Conservation (phyloP, 2,797 vertebrate species). For the Gadopsis marmoratus region DNA sequence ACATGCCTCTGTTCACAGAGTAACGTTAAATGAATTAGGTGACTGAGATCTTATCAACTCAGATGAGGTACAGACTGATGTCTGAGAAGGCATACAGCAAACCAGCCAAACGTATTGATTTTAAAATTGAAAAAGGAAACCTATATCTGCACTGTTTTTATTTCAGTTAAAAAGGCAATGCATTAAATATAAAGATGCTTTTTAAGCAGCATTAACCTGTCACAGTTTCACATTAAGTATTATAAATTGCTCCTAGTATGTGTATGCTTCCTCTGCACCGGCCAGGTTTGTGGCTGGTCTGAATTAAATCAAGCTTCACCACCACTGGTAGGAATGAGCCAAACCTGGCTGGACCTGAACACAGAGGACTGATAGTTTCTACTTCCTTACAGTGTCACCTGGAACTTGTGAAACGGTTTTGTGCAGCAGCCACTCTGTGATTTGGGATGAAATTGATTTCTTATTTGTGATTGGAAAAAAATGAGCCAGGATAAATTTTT, state of each 20-base stretch:
- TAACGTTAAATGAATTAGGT: slow-evolving; percentile 45
- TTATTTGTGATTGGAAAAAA: slow-evolving; percentile 19
- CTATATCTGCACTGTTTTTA: not conserved
- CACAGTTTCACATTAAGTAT: slow-evolving; percentile 26
- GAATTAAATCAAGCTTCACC: slow-evolving; percentile 59
- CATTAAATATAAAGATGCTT: slow-evolving; percentile 2
- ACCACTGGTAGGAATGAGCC: slow-evolving; percentile 56
- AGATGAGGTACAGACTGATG: slow-evolving; percentile 5
- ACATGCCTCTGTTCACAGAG: slow-evolving; percentile 38
- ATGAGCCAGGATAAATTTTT: slow-evolving; percentile 10
- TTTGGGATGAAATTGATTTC: slow-evolving; percentile 19
- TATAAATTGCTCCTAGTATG: slow-evolving; percentile 31
- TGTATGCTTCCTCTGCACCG: slow-evolving; percentile 17
- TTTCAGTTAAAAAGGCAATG: not conserved
- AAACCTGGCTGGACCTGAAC: slow-evolving; percentile 66
- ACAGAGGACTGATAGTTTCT: slow-evolving; percentile 62
- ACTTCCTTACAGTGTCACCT: slow-evolving; percentile 48
- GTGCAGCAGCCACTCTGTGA: slow-evolving; percentile 20
- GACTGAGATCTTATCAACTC: not conserved
- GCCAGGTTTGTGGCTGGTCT: slow-evolving; percentile 60
- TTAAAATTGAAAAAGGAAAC: not conserved
- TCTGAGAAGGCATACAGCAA: not conserved
- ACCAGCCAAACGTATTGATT: not conserved
- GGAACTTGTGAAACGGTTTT: slow-evolving; percentile 40
- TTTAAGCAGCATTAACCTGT: slow-evolving; percentile 38